Conservation (phyloP, 2,888 invertebrate species). For the Teinopalpus imperialis region DNA sequence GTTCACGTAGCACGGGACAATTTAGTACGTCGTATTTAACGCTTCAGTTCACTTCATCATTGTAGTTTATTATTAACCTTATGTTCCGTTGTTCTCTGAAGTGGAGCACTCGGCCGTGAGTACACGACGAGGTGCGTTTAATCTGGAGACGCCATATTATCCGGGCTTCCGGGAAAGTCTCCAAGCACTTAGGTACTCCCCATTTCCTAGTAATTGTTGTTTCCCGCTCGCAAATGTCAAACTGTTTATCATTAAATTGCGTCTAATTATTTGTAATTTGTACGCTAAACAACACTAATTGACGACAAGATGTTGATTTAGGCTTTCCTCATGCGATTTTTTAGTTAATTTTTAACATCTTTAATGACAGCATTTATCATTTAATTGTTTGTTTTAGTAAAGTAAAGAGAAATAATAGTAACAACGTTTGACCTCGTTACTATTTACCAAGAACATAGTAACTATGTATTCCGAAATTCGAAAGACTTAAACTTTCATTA, state of each 20-base stretch:
- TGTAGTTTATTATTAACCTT: slow-evolving; percentile 23
- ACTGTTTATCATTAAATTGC: neutral
- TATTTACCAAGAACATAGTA: too few relatives aligned
- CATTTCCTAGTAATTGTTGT: slow-evolving; percentile 19
- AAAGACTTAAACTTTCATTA: too few relatives aligned
- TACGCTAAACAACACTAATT: neutral
- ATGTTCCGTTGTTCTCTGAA: slow-evolving; percentile 22
- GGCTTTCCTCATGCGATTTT: too few relatives aligned
- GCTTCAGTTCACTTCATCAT: slow-evolving; percentile 13
- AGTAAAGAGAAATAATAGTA: too few relatives aligned
- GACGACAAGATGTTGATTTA: too few relatives aligned
- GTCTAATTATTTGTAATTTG: neutral
- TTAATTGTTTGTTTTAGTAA: too few relatives aligned
- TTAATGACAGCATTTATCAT: too few relatives aligned
- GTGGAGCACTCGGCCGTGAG: slow-evolving; percentile 26
- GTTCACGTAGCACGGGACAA: slow-evolving; percentile 6
- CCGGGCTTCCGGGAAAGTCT: slow-evolving; percentile 19
- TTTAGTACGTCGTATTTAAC: slow-evolving; percentile 10
- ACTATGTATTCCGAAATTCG: too few relatives aligned
- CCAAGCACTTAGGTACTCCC: slow-evolving; percentile 1
- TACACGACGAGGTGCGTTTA: slow-evolving; percentile 16
- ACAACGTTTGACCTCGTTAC: too few relatives aligned
- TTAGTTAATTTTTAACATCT: too few relatives aligned
- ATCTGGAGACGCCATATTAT: slow-evolving; percentile 19
- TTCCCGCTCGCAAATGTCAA: slow-evolving; percentile 11